These are phyloP conservation scores for Dolichopus griseipennis DNA, from an alignment of 2,888 invertebrate species.

Conservation along the genomic window DNA sequence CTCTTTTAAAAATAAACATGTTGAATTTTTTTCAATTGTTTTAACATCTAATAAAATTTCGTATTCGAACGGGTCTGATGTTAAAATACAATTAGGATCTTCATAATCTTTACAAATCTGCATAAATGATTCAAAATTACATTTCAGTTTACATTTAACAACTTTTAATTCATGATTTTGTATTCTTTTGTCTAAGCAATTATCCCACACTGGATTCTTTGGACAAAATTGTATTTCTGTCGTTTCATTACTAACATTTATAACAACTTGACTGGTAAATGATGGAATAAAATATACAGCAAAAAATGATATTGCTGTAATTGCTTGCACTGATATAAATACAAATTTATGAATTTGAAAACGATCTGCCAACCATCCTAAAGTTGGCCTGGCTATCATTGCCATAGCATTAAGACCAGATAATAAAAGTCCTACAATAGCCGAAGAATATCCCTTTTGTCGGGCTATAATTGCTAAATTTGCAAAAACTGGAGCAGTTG, in stretches of 20 bases:
- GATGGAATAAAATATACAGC: neutral
- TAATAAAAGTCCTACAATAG: neutral
- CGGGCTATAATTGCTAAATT: neutral
- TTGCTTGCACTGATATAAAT: neutral
- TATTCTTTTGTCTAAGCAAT: conserved; percentile 30
- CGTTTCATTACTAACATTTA: neutral
- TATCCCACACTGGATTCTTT: conserved; percentile 13
- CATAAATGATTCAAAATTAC: conserved; percentile 45
- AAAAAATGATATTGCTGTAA: neutral
- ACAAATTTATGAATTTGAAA: neutral
- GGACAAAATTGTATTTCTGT: conserved; percentile 48
- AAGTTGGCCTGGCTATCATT: neutral
- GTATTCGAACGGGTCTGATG: conserved; percentile 41
- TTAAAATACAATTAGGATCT: conserved; percentile 20
- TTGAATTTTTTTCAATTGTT: conserved; percentile 39
- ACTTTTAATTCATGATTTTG: conserved; percentile 27
- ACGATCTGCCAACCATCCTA: neutral
- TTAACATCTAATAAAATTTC: conserved; percentile 35
- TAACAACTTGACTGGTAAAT: neutral
- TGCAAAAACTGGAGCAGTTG: neutral
- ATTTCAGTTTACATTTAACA: conserved; percentile 44
- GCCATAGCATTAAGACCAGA: neutral
- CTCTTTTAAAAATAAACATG: neutral
- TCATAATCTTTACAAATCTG: conserved; percentile 41
- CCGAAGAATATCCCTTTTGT: neutral